Base-by-base conservation (phyloP, 1,140 invertebrate species). In the Chlorops oryzae region DNA sequence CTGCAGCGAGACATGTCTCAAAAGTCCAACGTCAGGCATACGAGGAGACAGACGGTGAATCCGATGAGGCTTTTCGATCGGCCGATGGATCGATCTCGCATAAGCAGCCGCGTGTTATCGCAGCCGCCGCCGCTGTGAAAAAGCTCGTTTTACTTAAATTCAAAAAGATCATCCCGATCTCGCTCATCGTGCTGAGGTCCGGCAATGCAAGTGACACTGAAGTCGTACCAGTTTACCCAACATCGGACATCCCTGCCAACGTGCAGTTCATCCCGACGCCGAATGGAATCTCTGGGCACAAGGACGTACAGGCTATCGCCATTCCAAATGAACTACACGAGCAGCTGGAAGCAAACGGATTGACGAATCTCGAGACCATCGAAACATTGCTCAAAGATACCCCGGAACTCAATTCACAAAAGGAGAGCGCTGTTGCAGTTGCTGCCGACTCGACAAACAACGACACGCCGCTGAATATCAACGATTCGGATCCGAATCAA, bases 101-200 rank as follows among this genome's bases (percentile, higher is more conserved):
- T 27, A 42, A 57, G 22, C 65, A 69, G 43, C 54, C 52, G 0
- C 65, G 65, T 23, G 58, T 69, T 32, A 65, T 69, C 22, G 63
- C 65, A n/a, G 65, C 65, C 3, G 65, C 65, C 1, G 57, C 69
- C 46, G 65, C 65, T 51, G 64, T 69, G 32, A 69, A 69, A 54
- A 69, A 69, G 52, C 54, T 69, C 56, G 65, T 69, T 12, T 49
- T 69, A 47, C 50, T 69, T 12, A 69, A 69, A 48, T 69, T 69
- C 58, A 69, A 69, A 50, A 69, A 69, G 37, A 68, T 69, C 38
- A 59, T 69, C 10, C 65, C 65, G 32, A 69, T 69, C 28, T 69
- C 65, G 0, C 39, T 69, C 45, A 69, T 69, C 44, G 56, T 69
- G 43, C 51, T 69, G 1, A 65, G 57, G 40, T 65, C 65, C 0